Evolutionary conservation across 2,888 invertebrate species (phyloP).

Genomic region (Panopea generosa): DNA sequence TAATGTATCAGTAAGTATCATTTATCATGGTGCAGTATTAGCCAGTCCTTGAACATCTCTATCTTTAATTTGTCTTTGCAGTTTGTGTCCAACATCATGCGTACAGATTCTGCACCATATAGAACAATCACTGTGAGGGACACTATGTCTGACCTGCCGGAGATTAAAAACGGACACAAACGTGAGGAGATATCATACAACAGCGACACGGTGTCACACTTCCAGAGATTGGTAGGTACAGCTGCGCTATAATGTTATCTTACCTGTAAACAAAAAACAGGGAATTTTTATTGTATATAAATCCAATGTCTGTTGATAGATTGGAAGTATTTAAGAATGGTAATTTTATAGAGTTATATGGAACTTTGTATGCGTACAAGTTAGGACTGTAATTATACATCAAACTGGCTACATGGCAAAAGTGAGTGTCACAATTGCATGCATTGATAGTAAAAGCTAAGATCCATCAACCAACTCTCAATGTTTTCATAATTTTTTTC

Average conservation of each 20-base stretch:
- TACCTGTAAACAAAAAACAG: neutral
- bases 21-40: too few relatives aligned
- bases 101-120: slow-evolving; percentile 90
- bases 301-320: neutral
- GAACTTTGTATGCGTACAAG: too few relatives aligned
- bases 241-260: neutral
- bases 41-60: too few relatives aligned
- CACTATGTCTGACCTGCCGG: slow-evolving; percentile 93
- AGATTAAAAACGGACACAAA: slow-evolving; percentile 90
- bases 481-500: too few relatives aligned
- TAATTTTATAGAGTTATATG: neutral
- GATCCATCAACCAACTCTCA: too few relatives aligned
- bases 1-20: too few relatives aligned
- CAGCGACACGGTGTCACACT: slow-evolving; percentile 90
- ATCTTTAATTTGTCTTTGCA: slow-evolving; percentile 70
- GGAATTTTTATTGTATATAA: too few relatives aligned
- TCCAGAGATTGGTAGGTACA: slow-evolving; percentile 87
- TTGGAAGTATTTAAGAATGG: neutral
- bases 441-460: too few relatives aligned
- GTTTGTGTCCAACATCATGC: slow-evolving; percentile 86
- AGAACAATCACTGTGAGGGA: slow-evolving; percentile 93
- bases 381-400: too few relatives aligned
- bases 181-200: slow-evolving; percentile 90
- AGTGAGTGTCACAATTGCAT: too few relatives aligned
- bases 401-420: too few relatives aligned